Percentiles rank a stretch among this genome's conserved stretches.
Evolutionary conservation across 2,113 vertebrate genomes (phyloP).

Genomic region (Neogobius melanostomus): DNA sequence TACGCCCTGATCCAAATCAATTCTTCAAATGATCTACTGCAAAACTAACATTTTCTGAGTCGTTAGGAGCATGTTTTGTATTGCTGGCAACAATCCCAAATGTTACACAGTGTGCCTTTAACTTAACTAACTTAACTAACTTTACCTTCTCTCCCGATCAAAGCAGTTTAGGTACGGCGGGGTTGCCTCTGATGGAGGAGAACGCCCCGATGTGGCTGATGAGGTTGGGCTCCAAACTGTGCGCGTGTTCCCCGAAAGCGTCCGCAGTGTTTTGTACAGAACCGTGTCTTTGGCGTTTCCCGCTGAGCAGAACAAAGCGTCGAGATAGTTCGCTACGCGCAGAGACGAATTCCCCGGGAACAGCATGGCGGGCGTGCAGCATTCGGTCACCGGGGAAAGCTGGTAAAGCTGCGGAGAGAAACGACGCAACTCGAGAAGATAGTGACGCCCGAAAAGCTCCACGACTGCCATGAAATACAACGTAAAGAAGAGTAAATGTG

Average conservation of each 20-base stretch:
- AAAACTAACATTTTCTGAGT: too few species aligned
- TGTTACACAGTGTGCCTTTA: too few species aligned
- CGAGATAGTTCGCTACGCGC: constrained; percentile 79
- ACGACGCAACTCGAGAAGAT: constrained; percentile 86
- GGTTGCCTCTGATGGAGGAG: constrained; percentile 84
- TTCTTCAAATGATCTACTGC: too few species aligned
- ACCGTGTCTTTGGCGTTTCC: constrained; percentile 93
- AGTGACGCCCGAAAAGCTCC: constrained; percentile 89
- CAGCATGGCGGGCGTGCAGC: constrained; percentile 94
- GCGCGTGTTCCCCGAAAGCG: constrained; percentile 71
- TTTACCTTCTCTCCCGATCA: too few species aligned
- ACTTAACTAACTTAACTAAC: too few species aligned
- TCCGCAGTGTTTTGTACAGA: constrained; percentile 79
- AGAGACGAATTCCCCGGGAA: constrained; percentile 83
- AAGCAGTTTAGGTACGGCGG: constrained; percentile 77
- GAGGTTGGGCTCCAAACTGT: constrained; percentile 91
- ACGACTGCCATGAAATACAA: constrained; percentile 84
- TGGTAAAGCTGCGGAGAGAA: constrained; percentile 85
- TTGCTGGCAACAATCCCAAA: too few species aligned
- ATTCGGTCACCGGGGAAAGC: constrained; percentile 86
- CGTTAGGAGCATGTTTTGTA: too few species aligned
- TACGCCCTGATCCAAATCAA: too few species aligned
- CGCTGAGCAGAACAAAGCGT: constrained; percentile 73
- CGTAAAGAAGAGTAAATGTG: constrained; percentile 77
- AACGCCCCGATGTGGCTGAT: constrained; percentile 90